Evolutionary conservation across 2,113 vertebrate species (phyloP).

Genomic region (Ochotona curzoniae): DNA sequence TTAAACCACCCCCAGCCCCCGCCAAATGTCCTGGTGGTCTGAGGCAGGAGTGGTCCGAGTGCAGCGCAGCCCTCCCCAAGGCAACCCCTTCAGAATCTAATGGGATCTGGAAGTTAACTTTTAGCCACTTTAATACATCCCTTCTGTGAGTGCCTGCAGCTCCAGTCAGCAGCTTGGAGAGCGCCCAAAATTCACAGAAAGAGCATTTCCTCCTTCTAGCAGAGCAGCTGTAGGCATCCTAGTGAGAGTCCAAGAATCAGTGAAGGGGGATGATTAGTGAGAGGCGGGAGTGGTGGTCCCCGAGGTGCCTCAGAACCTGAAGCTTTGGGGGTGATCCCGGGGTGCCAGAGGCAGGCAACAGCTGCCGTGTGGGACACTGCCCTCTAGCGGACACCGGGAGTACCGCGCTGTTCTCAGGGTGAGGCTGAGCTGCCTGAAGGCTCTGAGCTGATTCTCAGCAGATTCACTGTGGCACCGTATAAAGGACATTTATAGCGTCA

Average conservation of each 20-base stretch:
- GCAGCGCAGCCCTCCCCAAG: neutral
- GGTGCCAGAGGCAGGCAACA: neutral
- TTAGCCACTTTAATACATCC: neutral
- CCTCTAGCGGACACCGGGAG: neutral
- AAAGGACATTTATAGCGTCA: neutral
- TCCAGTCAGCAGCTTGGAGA: neutral
- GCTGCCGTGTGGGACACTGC: neutral
- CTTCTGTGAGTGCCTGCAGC: neutral
- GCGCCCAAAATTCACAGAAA: neutral
- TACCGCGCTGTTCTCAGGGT: rapidly evolving
- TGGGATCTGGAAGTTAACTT: neutral
- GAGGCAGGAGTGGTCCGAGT: neutral
- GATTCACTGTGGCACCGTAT: neutral
- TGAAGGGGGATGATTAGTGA: neutral
- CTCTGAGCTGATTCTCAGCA: neutral
- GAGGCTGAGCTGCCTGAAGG: neutral
- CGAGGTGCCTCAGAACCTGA: neutral
- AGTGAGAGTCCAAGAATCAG: neutral
- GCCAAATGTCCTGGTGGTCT: neutral
- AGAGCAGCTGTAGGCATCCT: neutral
- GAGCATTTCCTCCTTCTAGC: neutral
- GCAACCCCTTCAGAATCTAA: neutral
- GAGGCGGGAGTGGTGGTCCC: neutral
- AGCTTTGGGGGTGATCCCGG: too few species aligned
- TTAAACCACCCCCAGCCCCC: neutral